Conservation (phyloP, 2,888 invertebrate genomes). For the Rotaria socialis region DNA sequence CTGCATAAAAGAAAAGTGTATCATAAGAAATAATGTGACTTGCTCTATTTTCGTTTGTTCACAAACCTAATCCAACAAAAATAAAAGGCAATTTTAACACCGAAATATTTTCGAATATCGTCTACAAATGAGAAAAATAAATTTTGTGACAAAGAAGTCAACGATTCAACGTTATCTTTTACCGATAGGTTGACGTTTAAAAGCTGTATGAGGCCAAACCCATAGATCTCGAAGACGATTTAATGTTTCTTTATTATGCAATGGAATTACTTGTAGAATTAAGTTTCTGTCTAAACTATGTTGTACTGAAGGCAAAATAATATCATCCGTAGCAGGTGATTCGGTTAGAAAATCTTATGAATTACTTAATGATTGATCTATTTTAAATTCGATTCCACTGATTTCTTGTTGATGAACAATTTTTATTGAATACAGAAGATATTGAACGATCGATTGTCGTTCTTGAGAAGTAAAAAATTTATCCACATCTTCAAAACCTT, state of each 20-base stretch:
- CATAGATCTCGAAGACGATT: conserved; percentile 72
- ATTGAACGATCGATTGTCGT: conserved; percentile 78
- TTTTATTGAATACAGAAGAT: conserved; percentile 67
- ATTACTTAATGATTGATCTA: conserved; percentile 40
- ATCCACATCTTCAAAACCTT: conserved; percentile 64
- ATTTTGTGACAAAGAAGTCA: too few species aligned
- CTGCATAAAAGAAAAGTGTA: conserved; percentile 54
- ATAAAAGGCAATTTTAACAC: conserved; percentile 92
- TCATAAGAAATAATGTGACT: too few species aligned
- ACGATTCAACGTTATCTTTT: neutral
- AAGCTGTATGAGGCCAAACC: conserved; percentile 71
- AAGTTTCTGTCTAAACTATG: conserved; percentile 33
- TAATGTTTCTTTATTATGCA: conserved; percentile 77
- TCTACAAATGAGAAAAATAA: conserved; percentile 51
- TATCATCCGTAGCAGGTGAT: too few species aligned
- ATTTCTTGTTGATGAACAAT: conserved; percentile 30
- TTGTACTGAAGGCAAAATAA: conserved; percentile 19
- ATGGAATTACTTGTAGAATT: conserved; percentile 69
- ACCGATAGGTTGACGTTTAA: conserved; percentile 75
- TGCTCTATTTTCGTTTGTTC: too few species aligned
- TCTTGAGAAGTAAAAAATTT: conserved; percentile 81
- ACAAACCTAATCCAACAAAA: conserved; percentile 79
- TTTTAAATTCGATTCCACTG: conserved; percentile 32
- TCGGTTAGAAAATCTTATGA: neutral
- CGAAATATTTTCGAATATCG: conserved; percentile 72